These are phyloP conservation scores for Pelobates fuscus DNA, from an alignment of 2,113 vertebrate species.

Conservation along the genomic window DNA sequence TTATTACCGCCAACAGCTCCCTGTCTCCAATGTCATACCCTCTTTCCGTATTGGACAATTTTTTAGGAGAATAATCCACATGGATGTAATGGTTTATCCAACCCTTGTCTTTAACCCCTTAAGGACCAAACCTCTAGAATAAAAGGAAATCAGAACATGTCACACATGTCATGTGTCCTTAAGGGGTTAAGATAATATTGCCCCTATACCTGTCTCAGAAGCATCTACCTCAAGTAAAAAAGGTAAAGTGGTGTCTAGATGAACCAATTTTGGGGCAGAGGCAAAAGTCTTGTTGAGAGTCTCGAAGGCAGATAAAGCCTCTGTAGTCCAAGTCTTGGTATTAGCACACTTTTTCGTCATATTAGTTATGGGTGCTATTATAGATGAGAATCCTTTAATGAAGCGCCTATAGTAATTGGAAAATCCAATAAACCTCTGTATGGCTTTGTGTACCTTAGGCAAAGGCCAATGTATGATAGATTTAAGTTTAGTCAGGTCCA, in stretches of 20 bases:
- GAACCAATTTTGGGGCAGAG: neutral
- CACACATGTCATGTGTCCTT: no score
- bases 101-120: no score
- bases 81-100: no score
- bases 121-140: no score
- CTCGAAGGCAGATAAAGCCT: neutral
- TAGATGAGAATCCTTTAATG: neutral
- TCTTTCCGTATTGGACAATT: no score
- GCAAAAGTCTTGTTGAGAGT: neutral
- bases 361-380: neutral
- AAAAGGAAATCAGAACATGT: no score
- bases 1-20: no score
- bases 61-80: no score
- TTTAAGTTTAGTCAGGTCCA: neutral
- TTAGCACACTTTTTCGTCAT: neutral
- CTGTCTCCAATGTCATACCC: no score
- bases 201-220: neutral
- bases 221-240: neutral
- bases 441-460: neutral
- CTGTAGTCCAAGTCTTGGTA: neutral
- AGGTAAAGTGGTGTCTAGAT: neutral
- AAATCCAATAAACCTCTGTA: neutral
- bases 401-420: neutral
- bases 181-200: neutral
- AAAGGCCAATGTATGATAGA: neutral